Evolutionary conservation across 2,888 invertebrate species (phyloP), one percentile per base, ranked within the genome.

Genomic region (Cephonodes hylas): DNA sequence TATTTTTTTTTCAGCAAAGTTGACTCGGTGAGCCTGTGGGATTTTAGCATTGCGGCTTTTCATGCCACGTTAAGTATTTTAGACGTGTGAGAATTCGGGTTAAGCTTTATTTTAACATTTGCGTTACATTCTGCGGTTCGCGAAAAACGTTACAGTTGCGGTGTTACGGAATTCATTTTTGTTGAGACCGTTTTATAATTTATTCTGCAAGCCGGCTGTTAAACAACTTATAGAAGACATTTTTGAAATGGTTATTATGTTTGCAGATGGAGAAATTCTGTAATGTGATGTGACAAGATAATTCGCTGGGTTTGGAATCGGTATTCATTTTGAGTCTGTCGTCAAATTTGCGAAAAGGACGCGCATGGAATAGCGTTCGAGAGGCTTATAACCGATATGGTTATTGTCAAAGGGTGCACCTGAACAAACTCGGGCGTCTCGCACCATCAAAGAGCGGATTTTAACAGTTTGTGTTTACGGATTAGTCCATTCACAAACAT

Each of bases 381-480:
- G 81, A 84, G 82, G 83, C 73, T 80, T 80, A 80, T 74, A 75
- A 70, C 76, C 71, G 72, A 77, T 53, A 31, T 53, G 69, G 72
- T 77, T 76, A 76, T 83, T 83, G 75, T 81, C 62, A 78, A 80
- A 76, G 75, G 76, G 77, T 76, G 72, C 89, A 89, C 90, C 91
- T 91, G 91, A 88, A 77, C 84, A 90, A 90, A 91, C 90, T 84
- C 75, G 75, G 74, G 70, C 76, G 69, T 67, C 53, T 53, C 53
- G 68, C 72, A 74, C 79, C 84, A 82, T 83, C 86, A 86, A 87
- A 89, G 86, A 85, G 79, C 72, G 84, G 89, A 89, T 88, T 89
- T 90, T 89, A 85, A 90, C 90, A 89, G 89, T 89, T 91, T 84
- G 73, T 89, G 83, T 91, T 90, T 88, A 84, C 88, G 80, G 88